Evolutionary conservation across 2,113 vertebrate genomes (phyloP).

Genomic region (Himantopus leucocephalus): DNA sequence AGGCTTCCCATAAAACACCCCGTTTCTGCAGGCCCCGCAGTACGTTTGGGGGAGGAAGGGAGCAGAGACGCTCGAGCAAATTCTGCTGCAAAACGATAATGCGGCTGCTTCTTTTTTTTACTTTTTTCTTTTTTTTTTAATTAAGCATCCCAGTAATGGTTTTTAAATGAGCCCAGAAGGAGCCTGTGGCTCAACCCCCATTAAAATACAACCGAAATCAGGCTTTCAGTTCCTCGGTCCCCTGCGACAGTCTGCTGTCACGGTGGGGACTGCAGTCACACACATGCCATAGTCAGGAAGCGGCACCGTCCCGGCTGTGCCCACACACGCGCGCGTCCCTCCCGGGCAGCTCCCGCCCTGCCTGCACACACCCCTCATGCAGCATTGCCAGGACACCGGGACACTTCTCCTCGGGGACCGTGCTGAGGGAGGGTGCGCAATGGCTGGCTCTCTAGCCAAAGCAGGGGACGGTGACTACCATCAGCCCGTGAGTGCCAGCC

Average conservation of each 20-base stretch:
- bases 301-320: accelerated
- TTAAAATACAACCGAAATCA: background rate
- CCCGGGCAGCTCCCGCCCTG: background rate
- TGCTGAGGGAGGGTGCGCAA: accelerated
- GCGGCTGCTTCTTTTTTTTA: background rate
- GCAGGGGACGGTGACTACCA: background rate
- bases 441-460: background rate
- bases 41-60: background rate
- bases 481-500: background rate
- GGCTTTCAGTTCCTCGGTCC: background rate
- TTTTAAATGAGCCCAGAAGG: background rate
- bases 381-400: background rate
- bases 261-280: accelerated
- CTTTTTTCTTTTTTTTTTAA: background rate
- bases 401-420: background rate
- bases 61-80: background rate
- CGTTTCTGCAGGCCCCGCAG: background rate
- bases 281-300: accelerated
- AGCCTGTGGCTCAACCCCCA: background rate
- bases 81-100: background rate
- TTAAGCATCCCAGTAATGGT: background rate
- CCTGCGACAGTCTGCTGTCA: background rate
- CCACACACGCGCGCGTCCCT: accelerated
- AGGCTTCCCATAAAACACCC: background rate
- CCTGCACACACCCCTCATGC: background rate